phyloP scores from a whole-genome alignment of 2,113 vertebrate genomes.

The Podilymbus podiceps region DNA sequence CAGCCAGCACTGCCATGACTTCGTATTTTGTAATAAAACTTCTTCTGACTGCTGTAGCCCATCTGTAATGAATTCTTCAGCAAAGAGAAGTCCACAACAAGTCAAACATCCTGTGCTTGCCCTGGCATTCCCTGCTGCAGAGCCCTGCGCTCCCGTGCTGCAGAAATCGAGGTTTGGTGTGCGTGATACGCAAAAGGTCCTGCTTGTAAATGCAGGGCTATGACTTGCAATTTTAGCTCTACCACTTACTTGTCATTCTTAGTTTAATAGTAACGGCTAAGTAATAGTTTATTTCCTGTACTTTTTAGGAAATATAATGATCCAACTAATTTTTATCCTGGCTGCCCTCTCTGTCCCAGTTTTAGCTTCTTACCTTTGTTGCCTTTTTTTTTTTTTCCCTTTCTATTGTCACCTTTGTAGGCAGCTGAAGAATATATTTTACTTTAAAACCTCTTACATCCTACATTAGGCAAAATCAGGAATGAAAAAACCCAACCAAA shows the following conservation, averaged over 20 bases:
- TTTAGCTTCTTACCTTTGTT: not conserved
- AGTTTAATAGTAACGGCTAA: not conserved
- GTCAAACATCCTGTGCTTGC: not conserved
- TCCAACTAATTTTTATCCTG: not conserved
- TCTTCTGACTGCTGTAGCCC: not conserved
- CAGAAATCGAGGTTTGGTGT: not conserved
- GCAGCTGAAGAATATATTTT: not conserved
- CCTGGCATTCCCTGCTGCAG: not conserved
- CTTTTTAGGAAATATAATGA: not conserved
- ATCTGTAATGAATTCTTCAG: not conserved
- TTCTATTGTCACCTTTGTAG: not conserved
- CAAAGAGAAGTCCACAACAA: not conserved
- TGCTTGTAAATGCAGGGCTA: not conserved
- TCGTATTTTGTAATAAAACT: not conserved
- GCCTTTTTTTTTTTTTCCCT: not conserved
- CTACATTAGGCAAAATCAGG: not conserved
- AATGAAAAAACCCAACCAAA: not conserved
- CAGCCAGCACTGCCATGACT: not conserved
- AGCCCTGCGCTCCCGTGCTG: accelerated
- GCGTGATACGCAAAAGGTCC: not conserved
- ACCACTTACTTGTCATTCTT: not conserved
- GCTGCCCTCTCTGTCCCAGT: not conserved
- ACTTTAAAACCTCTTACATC: not conserved
- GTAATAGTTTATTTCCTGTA: not conserved
- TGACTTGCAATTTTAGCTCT: not conserved